These are phyloP conservation scores for Ornithoptera priamus DNA, from an alignment of 2,888 invertebrate species.

Conservation along the genomic window DNA sequence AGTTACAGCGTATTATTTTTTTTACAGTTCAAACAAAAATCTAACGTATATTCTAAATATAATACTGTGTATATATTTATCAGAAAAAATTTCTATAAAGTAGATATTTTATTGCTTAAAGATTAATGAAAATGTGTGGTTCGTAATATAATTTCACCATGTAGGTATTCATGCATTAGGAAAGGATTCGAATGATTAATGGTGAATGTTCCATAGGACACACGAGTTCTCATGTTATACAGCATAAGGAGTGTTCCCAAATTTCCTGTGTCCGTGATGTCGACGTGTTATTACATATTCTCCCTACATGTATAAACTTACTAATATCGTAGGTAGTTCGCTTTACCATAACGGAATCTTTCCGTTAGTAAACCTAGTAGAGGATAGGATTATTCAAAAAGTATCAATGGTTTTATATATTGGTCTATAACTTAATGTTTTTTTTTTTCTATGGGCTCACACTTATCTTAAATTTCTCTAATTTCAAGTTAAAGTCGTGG, in stretches of 20 bases:
- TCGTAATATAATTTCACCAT: conserved; percentile 3
- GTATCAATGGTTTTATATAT: no score
- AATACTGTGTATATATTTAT: no score
- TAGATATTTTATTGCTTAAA: neutral
- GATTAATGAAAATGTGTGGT: neutral
- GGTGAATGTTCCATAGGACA: conserved; percentile 1
- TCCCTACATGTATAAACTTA: neutral
- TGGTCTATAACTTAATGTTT: no score
- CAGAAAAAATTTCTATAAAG: neutral
- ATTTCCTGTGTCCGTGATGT: conserved; percentile 20
- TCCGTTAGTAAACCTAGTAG: no score
- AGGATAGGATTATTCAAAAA: no score
- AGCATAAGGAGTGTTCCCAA: conserved; percentile 12
- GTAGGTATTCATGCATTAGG: neutral
- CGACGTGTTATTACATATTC: neutral
- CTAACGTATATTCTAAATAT: no score
- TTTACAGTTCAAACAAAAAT: no score
- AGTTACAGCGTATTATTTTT: no score
- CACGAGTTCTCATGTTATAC: conserved; percentile 2
- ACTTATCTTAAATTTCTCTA: no score
- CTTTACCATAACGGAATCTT: no score
- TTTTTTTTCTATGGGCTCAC: no score
- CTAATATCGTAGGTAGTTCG: neutral
- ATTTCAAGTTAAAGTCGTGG: no score
- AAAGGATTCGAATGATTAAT: conserved; percentile 13